Evolutionary conservation across 2,113 vertebrate species (phyloP).

Genomic region (Fregetta grallaria): DNA sequence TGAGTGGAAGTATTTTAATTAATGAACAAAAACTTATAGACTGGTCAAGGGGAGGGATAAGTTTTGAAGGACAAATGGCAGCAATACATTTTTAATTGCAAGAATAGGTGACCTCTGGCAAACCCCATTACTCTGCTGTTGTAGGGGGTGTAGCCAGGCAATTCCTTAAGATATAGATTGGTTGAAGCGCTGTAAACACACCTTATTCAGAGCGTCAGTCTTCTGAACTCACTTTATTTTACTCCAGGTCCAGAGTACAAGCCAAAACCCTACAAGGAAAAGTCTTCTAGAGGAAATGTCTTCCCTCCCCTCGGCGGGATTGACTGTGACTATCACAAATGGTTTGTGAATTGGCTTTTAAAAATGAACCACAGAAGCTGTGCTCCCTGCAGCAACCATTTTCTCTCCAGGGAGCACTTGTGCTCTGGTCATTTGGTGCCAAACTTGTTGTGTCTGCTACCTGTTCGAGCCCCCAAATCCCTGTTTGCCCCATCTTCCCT

Average conservation of each 20-base stretch:
- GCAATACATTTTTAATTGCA: neutral
- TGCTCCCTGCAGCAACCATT: neutral
- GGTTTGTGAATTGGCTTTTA: neutral
- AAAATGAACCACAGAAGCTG: neutral
- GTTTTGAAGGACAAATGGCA: conserved; percentile 17
- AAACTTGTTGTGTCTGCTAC: neutral
- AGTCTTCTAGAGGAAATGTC: neutral
- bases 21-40: neutral
- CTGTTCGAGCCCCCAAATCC: neutral
- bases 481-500: neutral
- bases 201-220: neutral
- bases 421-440: neutral
- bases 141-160: neutral
- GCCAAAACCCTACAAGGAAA: neutral
- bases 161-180: neutral
- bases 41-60: neutral
- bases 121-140: neutral
- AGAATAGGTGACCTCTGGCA: neutral
- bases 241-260: neutral
- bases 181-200: neutral
- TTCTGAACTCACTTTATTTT: neutral
- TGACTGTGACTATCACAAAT: neutral
- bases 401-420: neutral
- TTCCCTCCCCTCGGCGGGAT: neutral
- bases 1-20: conserved; percentile 24